Percentiles rank a stretch among this genome's conserved stretches.
Evolutionary conservation across 2,888 invertebrate species (phyloP).

Genomic region (Chrysolina americana): DNA sequence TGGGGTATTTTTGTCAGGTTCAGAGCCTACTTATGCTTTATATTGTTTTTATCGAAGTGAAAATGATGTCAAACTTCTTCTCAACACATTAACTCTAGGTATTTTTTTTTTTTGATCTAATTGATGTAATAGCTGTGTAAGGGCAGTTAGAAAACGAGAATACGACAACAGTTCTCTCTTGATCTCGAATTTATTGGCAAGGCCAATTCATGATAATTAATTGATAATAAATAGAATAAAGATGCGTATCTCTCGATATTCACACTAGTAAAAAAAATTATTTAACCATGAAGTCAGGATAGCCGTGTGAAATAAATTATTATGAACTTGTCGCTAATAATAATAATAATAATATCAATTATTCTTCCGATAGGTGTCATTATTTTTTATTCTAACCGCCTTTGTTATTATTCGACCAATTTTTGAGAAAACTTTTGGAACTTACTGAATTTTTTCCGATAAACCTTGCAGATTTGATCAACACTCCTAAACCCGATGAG

Average conservation of each 20-base stretch:
- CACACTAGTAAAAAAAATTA: no score
- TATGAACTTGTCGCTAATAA: no score
- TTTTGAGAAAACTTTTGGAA: background rate
- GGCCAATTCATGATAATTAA: background rate
- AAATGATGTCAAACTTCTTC: background rate
- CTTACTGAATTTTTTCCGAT: background rate
- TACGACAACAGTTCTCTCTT: background rate
- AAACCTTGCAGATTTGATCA: conserved; percentile 92
- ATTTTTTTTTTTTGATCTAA: background rate
- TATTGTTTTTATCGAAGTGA: background rate
- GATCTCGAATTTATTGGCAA: background rate
- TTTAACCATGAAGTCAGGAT: no score
- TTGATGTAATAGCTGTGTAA: background rate
- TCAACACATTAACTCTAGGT: background rate
- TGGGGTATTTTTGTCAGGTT: no score
- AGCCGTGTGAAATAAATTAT: no score
- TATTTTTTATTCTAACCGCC: no score
- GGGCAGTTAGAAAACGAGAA: background rate
- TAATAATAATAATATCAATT: no score
- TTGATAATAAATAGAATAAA: background rate
- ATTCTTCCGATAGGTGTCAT: no score
- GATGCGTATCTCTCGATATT: background rate
- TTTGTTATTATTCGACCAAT: no score
- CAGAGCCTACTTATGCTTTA: no score
- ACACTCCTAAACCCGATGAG: conserved; percentile 99